phyloP scores from a whole-genome alignment of 2,113 vertebrate species.

The Calcarius ornatus region DNA sequence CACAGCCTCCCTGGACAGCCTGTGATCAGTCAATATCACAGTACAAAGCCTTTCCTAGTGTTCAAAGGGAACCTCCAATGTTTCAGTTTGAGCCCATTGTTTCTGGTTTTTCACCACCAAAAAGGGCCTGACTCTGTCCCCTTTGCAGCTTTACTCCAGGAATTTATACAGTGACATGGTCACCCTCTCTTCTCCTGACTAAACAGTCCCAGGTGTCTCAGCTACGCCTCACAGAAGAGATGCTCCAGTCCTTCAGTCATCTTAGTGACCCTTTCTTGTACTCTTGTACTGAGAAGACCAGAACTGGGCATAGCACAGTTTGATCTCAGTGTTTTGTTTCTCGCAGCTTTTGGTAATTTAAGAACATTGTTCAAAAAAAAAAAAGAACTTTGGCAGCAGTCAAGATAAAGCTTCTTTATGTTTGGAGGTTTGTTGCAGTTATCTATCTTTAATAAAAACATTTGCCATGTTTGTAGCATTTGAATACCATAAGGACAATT shows the following conservation, averaged over 20 bases:
- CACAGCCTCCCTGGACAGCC: background rate
- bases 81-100: background rate
- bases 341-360: background rate
- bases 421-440: background rate
- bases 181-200: background rate
- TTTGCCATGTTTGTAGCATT: slow-evolving; percentile 4
- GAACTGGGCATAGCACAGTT: background rate
- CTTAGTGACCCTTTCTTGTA: background rate
- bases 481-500: slow-evolving; percentile 28
- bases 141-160: background rate
- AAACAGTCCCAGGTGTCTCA: background rate
- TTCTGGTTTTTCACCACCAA: background rate
- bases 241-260: background rate
- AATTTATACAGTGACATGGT: background rate
- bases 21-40: background rate
- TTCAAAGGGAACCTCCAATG: background rate
- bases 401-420: background rate
- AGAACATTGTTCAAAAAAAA: background rate
- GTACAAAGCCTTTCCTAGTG: background rate
- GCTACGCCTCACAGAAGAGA: background rate
- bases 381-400: background rate
- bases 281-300: background rate
- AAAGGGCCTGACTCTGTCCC: background rate
- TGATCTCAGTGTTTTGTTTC: background rate
- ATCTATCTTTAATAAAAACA: slow-evolving; percentile 30